These are phyloP conservation scores for Hiodon alosoides DNA, from an alignment of 2,113 vertebrate genomes.

Conservation along the genomic window DNA sequence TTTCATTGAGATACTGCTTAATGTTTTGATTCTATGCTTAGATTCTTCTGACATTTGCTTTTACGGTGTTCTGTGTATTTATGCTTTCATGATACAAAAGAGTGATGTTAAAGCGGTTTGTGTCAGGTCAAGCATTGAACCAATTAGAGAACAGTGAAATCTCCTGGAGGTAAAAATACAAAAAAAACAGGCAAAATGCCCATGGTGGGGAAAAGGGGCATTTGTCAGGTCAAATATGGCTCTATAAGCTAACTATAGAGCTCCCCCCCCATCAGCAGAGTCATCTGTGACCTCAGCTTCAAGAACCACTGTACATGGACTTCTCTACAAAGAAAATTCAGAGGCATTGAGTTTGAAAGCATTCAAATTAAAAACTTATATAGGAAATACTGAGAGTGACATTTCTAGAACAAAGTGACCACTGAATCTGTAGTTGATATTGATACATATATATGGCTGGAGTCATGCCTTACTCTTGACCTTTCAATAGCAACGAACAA, in stretches of 20 bases:
- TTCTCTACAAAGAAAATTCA: not conserved
- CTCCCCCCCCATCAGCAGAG: not conserved
- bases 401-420: too few species aligned
- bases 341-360: too few species aligned
- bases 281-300: not conserved
- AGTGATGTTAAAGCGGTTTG: not conserved
- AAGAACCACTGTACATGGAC: not conserved
- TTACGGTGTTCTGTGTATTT: not conserved
- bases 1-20: not conserved
- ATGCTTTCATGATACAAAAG: too few species aligned
- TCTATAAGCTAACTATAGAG: conserved; percentile 1
- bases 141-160: not conserved
- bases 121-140: not conserved
- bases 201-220: not conserved
- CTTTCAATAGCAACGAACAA: too few species aligned
- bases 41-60: not conserved
- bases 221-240: not conserved
- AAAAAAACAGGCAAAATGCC: not conserved
- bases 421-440: too few species aligned
- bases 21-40: not conserved
- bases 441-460: too few species aligned
- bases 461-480: too few species aligned
- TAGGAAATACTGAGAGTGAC: too few species aligned
- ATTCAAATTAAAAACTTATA: too few species aligned
- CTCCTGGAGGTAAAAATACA: not conserved